These are phyloP conservation scores for Elgaria multicarinata DNA, from an alignment of 2,113 vertebrate genomes.

Conservation along the genomic window DNA sequence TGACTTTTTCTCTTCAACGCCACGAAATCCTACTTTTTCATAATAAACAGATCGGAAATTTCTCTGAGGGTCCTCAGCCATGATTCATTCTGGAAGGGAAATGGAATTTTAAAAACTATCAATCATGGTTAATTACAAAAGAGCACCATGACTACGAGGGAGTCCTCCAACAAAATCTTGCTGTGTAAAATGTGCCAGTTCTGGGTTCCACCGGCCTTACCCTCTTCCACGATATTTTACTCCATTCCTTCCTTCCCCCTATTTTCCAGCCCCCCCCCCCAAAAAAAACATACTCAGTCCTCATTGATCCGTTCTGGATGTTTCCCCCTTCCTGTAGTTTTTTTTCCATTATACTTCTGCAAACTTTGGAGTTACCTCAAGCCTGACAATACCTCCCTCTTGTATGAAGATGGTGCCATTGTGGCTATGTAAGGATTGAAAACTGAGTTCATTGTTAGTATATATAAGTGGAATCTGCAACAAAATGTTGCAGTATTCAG, in stretches of 20 bases:
- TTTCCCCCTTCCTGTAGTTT: no score
- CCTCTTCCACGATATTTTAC: background rate
- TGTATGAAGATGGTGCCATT: no score
- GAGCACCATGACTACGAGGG: background rate
- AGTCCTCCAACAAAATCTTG: background rate
- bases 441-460: no score
- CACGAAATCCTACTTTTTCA: slow-evolving; percentile 97
- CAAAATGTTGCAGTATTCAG: background rate
- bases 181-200: background rate
- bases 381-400: no score
- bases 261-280: background rate
- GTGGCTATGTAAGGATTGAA: no score
- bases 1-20: slow-evolving; percentile 98
- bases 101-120: background rate
- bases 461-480: background rate
- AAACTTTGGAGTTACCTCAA: no score
- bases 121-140: background rate
- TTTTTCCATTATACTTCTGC: no score
- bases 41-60: slow-evolving; percentile 98
- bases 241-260: background rate
- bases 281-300: no score
- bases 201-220: background rate
- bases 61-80: slow-evolving; percentile 96
- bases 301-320: no score
- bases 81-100: slow-evolving; percentile 66